Base-by-base conservation (phyloP, 2,113 vertebrate species). In the Rynchops niger region DNA sequence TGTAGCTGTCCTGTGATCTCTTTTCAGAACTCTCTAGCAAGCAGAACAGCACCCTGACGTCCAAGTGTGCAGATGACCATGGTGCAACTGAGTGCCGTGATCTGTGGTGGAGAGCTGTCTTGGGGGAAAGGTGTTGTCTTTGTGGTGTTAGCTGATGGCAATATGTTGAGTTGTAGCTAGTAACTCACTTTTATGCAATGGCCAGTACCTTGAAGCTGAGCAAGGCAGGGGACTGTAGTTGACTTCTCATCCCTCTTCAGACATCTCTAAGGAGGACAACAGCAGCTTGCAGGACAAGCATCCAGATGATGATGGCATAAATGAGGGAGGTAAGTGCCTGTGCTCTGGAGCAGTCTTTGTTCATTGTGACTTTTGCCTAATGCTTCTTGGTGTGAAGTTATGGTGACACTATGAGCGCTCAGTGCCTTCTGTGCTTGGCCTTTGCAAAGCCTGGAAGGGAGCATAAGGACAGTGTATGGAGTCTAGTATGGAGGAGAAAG, bases 401-500 rank as follows among this genome's bases (percentile, higher is more conserved):
- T 2, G 22, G 19, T 78, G 50, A 22, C 38, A 42, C 34, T 20
- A 1, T 2, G 1, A 7, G 16, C 0, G 0, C 67, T 23, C 38
- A 45, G 34, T 3, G 2, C 30, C 22, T 38, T 77, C 80, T n/a
- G 6, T 82, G 40, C 86, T 78, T 74, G 38, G 47, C 40, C 56
- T 66, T 52, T 27, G 9, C 16, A 38, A 55, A 11, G 7, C 67
- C n/a, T 43, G 43, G 43, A 40, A 82, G 34, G 59, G 38, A 56
- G 30, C 23, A 4, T 42, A 55, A 86, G 34, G 25, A 9, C 11
- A 50, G 8, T 32, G 36, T 2, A 34, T 20, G 15, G 42, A 62
- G 30, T 10, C 1, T 3, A n/a, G 20, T 69, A 38, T 27, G 55
- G 38, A 82, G 69, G 18, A 73, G 34, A 36, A n/a, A 30, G 63